These are phyloP conservation scores for Heterodera filipjevi DNA, from an alignment of 2,888 invertebrate species.

Conservation along the genomic window DNA sequence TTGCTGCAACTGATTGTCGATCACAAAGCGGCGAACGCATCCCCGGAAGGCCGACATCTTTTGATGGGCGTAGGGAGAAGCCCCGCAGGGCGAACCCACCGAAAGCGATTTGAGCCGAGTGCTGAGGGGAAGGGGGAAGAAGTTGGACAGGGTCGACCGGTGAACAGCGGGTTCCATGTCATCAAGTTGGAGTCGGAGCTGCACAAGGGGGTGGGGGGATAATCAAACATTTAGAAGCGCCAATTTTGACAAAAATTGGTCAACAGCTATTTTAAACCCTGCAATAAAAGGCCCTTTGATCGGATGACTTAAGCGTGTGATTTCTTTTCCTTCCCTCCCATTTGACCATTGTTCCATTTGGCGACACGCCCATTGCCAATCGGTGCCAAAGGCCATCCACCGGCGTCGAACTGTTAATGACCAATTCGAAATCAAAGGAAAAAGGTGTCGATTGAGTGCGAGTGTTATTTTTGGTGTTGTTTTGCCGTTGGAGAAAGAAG, in stretches of 20 bases:
- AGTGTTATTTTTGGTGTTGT: neutral
- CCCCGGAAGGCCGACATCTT: neutral
- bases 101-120: neutral
- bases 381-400: neutral
- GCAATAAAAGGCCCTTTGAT: too few relatives aligned
- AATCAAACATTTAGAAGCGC: neutral
- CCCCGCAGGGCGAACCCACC: neutral
- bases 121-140: neutral
- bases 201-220: neutral
- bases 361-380: neutral
- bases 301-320: neutral
- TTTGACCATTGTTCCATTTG: neutral
- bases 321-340: neutral
- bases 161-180: neutral
- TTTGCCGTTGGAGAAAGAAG: neutral
- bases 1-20: slow-evolving; percentile 7
- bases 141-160: neutral
- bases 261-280: too few relatives aligned
- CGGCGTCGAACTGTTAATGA: neutral
- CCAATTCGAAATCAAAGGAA: neutral
- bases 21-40: slow-evolving; percentile 4
- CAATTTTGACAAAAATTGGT: too few relatives aligned
- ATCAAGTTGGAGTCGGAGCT: slow-evolving; percentile 14
- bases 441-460: neutral
- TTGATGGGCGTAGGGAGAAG: neutral